Percentiles rank a stretch among this genome's conserved stretches.
These are phyloP conservation scores for Eidolon dupreanum DNA, from an alignment of 2,797 vertebrate species.

Conservation along the genomic window DNA sequence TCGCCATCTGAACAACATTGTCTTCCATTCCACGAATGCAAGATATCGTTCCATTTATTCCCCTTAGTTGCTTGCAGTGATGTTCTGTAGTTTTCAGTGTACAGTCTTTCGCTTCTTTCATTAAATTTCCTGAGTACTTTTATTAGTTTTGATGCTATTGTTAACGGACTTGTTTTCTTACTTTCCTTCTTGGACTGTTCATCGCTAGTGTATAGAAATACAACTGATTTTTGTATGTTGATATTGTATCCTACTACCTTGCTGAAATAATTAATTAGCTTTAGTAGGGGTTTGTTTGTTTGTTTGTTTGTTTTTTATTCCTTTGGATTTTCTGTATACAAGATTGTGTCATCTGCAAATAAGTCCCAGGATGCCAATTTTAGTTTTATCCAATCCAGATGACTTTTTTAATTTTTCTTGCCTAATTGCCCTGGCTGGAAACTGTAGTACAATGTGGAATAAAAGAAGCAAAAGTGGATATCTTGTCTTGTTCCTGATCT, in stretches of 20 bases:
- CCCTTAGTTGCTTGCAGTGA: background rate
- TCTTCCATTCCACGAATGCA: background rate
- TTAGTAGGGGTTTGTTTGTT: background rate
- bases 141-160: background rate
- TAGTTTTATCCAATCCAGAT: background rate
- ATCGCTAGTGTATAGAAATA: background rate
- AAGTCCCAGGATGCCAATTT: background rate
- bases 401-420: background rate
- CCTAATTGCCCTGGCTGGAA: background rate
- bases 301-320: background rate
- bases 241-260: background rate
- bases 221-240: background rate
- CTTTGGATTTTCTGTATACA: background rate
- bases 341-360: background rate
- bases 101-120: background rate
- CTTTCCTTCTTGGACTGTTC: background rate
- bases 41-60: background rate
- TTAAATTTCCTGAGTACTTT: background rate
- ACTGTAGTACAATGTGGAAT: background rate
- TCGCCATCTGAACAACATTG: background rate
- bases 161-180: background rate
- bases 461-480: background rate
- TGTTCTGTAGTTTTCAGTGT: background rate
- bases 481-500: background rate
- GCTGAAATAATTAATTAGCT: slow-evolving; percentile 10